Conservation (phyloP, 1,140 invertebrate species). For the Antheraea mylitta region DNA sequence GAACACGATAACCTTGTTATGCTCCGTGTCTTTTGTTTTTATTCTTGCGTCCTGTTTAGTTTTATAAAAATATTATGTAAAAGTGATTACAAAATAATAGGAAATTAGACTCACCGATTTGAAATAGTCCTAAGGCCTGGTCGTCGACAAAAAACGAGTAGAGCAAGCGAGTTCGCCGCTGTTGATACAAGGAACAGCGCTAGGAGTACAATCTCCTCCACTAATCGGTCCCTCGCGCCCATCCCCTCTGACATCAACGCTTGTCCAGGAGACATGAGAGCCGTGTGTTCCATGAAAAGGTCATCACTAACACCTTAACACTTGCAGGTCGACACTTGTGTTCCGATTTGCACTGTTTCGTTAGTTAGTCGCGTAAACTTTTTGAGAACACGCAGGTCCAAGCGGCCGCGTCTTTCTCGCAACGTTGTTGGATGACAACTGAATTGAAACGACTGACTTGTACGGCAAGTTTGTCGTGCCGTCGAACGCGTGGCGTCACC, state of each 20-base stretch:
- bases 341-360: conserved; percentile 50
- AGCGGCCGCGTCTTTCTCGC: conserved; percentile 68
- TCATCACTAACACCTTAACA: conserved; percentile 68
- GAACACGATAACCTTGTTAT: not conserved
- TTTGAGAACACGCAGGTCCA: conserved; percentile 65
- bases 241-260: conserved; percentile 71
- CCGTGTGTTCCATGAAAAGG: conserved; percentile 57
- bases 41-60: not conserved
- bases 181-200: conserved; percentile 68
- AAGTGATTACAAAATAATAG: not conserved
- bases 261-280: conserved; percentile 66
- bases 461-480: conserved; percentile 2
- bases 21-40: not conserved
- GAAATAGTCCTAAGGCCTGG: conserved; percentile 75
- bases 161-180: conserved; percentile 69
- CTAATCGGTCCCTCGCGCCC: conserved; percentile 63
- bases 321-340: conserved; percentile 63
- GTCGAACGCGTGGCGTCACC: conserved; percentile 12
- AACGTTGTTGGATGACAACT: conserved; percentile 68
- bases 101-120: conserved; percentile 65
- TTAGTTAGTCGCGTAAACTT: conserved; percentile 67
- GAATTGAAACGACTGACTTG: conserved; percentile 22
- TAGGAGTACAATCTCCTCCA: conserved; percentile 67
- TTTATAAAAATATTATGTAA: not conserved
- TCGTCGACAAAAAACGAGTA: conserved; percentile 71